Conservation (phyloP, 2,113 vertebrate genomes). For the Apus apus region DNA sequence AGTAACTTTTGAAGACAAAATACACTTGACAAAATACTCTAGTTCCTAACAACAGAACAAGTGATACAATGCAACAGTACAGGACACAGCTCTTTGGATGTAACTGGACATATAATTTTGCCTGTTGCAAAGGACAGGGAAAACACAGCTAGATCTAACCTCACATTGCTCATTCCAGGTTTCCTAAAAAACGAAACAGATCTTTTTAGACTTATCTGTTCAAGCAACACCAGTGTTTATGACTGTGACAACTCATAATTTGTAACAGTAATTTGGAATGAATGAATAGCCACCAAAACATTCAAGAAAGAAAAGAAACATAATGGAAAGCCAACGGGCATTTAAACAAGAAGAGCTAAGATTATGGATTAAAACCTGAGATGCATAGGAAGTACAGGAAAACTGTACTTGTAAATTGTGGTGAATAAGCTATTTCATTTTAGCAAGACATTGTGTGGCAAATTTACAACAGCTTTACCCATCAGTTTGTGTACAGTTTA, state of each 20-base stretch:
- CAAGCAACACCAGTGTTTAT: not conserved
- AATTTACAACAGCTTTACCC: not conserved
- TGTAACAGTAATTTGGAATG: not conserved
- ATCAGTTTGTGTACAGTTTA: not conserved
- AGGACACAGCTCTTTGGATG: not conserved
- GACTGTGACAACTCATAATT: not conserved
- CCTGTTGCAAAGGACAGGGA: not conserved
- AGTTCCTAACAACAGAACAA: not conserved
- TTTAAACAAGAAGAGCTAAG: not conserved
- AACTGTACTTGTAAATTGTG: not conserved
- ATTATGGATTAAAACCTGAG: not conserved
- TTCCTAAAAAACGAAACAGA: not conserved
- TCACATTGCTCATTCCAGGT: not conserved
- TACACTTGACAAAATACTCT: not conserved
- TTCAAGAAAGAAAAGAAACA: not conserved
- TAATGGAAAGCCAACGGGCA: not conserved
- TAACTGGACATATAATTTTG: not conserved
- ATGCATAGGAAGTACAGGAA: not conserved
- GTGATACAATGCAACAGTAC: not conserved
- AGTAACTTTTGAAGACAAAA: not conserved
- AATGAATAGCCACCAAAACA: not conserved
- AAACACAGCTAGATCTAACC: not conserved
- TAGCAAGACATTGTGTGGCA: not conserved
- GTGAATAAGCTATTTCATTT: not conserved
- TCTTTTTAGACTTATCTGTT: not conserved